Evolutionary conservation across 1,140 invertebrate species (phyloP), one percentile per base, ranked within the genome.

Genomic region (Drosophila busckii): DNA sequence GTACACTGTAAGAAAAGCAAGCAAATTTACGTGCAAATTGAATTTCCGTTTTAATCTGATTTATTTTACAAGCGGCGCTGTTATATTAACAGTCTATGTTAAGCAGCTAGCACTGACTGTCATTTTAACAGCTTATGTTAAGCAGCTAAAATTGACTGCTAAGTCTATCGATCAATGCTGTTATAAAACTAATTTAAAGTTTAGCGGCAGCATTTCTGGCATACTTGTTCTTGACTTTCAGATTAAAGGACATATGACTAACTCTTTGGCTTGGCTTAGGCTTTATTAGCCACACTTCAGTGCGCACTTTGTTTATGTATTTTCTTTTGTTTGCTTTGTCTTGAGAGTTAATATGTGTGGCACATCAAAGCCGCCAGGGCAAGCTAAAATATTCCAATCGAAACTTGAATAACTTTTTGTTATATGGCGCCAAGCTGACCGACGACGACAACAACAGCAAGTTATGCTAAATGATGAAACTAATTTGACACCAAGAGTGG

Each of bases 401-500:
- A 48, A 56, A 66, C 50, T 56, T 56, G 38, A 59, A 17, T 20
- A 26, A 8, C 9, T 15, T 8, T 17, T 7, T 22, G 17, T 20
- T 25, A 2, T 10, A 13, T n/a, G 9, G 5, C 9, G 26, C 61
- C 52, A 67, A 80, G 73, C 53, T 32, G 44, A 25, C 67, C 55
- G 26, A 35, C 10, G 12, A 34, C 44, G 37, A 32, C 49, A 37
- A 40, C n/a, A 4, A 17, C 8, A 32, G 12, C 20, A 34, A 6
- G n/a, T n/a, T 15, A 13, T 10, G 23, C 7, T 9, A 8, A 7
- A 2, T 4, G 3, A n/a, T 2, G 5, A 80, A 80, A 52, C 63
- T 82, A 80, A 80, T 82, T 80, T 80, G 75, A 82, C 68, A 70
- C 58, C 73, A 58, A 80, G n/a, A 53, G 50, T 35, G 38, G 49